A percentile compares a stretch with the other conserved stretches of the same genome.
These are phyloP conservation scores for Cynodonichthys magdalenae DNA, from an alignment of 2,797 vertebrate genomes.

Conservation along the genomic window DNA sequence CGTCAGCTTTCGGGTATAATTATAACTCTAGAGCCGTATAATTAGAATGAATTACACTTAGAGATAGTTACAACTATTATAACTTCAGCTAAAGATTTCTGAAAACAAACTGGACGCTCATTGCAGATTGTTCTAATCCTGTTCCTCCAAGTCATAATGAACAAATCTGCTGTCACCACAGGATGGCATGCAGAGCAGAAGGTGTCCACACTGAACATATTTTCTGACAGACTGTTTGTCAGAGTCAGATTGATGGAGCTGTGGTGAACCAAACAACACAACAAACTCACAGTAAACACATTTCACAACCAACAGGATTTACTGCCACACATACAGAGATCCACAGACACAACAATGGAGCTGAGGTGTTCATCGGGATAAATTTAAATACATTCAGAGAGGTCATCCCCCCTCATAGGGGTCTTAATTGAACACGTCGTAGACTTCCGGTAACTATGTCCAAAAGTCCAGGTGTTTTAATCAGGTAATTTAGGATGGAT, in stretches of 20 bases:
- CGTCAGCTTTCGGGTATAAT: too few species aligned
- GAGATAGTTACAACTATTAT: too few species aligned
- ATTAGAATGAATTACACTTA: too few species aligned
- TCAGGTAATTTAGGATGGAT: too few species aligned
- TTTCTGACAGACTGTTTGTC: not conserved
- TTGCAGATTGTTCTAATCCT: not conserved
- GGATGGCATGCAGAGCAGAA: not conserved
- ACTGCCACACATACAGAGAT: conserved; percentile 7
- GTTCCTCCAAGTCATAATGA: not conserved
- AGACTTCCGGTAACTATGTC: too few species aligned
- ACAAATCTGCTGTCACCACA: not conserved
- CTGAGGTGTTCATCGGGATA: not conserved
- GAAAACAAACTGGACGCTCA: too few species aligned
- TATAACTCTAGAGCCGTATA: too few species aligned
- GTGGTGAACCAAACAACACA: conserved; percentile 26
- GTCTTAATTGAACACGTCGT: not conserved
- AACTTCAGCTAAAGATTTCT: too few species aligned
- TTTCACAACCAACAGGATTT: conserved; percentile 33
- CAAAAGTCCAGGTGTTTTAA: too few species aligned
- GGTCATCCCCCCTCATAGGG: fast-evolving
- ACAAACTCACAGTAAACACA: conserved; percentile 25
- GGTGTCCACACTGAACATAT: not conserved
- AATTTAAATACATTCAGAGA: not conserved
- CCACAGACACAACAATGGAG: not conserved
- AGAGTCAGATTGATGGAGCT: conserved; percentile 5